These are phyloP conservation scores for Falco rusticolus DNA, from an alignment of 2,797 vertebrate species.

Conservation along the genomic window DNA sequence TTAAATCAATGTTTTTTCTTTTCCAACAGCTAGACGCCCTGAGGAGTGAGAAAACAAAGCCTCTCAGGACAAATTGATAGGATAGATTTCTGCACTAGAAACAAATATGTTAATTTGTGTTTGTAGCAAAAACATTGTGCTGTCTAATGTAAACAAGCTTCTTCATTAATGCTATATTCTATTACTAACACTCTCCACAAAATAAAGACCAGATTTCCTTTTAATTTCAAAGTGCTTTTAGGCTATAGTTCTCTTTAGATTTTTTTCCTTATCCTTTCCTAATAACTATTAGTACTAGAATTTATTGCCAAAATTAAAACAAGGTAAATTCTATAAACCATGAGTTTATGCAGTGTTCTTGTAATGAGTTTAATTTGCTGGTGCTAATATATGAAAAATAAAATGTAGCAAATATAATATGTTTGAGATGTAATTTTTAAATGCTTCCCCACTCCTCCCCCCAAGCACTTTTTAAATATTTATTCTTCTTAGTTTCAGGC, in stretches of 20 bases:
- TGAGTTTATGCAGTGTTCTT: background rate
- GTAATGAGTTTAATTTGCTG: background rate
- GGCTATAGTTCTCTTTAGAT: background rate
- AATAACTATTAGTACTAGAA: background rate
- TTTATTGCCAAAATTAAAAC: background rate
- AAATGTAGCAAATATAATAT: background rate
- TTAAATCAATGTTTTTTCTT: conserved; percentile 12
- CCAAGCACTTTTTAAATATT: accelerated
- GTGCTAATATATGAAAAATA: background rate
- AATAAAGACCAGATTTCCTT: background rate
- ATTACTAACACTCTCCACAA: background rate
- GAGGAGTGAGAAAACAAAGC: conserved; percentile 24
- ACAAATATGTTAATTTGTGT: conserved; percentile 34
- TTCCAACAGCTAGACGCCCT: background rate
- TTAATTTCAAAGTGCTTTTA: background rate
- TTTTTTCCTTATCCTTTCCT: background rate
- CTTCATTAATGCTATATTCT: background rate
- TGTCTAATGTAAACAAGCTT: background rate
- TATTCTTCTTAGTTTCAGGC: background rate
- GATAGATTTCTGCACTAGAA: conserved; percentile 25
- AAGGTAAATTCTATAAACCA: background rate
- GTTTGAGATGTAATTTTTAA: background rate
- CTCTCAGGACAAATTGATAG: conserved; percentile 12
- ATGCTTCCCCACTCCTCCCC: background rate
- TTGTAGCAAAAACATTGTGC: background rate